Evolutionary conservation across 2,888 invertebrate species (phyloP), one percentile per base, ranked within the genome.

Genomic region (Acleris cristana): DNA sequence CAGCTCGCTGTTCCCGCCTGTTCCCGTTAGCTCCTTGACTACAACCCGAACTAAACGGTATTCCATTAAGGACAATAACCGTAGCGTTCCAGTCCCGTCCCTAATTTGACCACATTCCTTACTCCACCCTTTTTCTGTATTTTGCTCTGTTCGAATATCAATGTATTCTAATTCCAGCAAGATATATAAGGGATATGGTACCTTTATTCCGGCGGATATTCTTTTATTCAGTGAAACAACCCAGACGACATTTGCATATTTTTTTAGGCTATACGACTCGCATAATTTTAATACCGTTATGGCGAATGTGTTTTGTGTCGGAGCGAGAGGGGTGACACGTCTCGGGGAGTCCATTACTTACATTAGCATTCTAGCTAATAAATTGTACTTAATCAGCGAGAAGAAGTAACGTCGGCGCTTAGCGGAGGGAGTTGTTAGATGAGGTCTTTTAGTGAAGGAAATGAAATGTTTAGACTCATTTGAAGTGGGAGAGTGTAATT

Each of bases 161-260:
- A 66, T 67, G 63, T 67, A 67, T 67, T 67, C 58, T 67, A 63
- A 63, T 67, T 63, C 44, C 49, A 63, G 34, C 57, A 62, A 48
- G 65, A 62, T 63, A 63, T 34, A 67, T 49, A 63, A 63, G 58
- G 66, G 66, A 62, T 34, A 45, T 48, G 48, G 53, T 67, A 63
- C 67, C 62, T 63, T 58, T 58, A 67, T 63, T 34, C 58, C 54
- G 19, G 62, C 40, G 55, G 58, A 61, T 66, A 66, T 70, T 69
- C 58, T 63, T 68, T 61, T 70, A 70, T 69, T 61, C 57, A 65
- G 58, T 48, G 49, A 65, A 62, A 70, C 61, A 64, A 62, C 61
- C 58, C 64, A 60, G 52, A 58, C 53, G 52, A 49, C 62, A 70
- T 70, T 70, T 65, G 69, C 70, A 70, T 70, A 70, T 70, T 70